Conservation (phyloP, 1,140 invertebrate species). For the Agrilus planipennis region DNA sequence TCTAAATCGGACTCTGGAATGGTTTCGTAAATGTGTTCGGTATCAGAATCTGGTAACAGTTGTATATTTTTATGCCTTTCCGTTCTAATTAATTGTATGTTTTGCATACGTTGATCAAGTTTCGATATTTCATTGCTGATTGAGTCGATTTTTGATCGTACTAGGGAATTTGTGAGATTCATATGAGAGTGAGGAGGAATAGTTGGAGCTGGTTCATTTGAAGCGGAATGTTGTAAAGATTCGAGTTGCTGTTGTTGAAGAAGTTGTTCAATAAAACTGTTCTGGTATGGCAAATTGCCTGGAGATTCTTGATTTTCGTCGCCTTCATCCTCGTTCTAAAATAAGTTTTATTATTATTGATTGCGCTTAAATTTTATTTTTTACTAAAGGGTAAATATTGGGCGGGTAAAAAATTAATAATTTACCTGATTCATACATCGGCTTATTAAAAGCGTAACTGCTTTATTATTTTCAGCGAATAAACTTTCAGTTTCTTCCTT, state of each 20-base stretch:
- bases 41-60: conserved; percentile 30
- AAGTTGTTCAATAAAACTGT: conserved; percentile 41
- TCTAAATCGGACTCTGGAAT: conserved; percentile 46
- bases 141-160: conserved; percentile 27
- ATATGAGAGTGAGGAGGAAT: conserved; percentile 27
- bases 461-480: conserved; percentile 40
- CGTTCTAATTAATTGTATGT: conserved; percentile 25
- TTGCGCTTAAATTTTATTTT: too few species aligned
- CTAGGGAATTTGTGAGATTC: conserved; percentile 27
- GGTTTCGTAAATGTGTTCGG: conserved; percentile 57
- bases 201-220: conserved; percentile 23
- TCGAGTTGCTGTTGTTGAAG: conserved; percentile 35
- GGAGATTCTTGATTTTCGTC: conserved; percentile 14
- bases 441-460: conserved; percentile 44
- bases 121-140: conserved; percentile 31
- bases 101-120: conserved; percentile 31
- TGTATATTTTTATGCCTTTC: conserved; percentile 25
- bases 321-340: too few species aligned
- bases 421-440: conserved; percentile 41
- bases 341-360: too few species aligned
- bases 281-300: conserved; percentile 34
- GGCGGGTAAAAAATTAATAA: background rate
- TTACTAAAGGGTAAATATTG: background rate
- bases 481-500: conserved; percentile 43
- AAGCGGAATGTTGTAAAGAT: conserved; percentile 20